Evolutionary conservation across 2,113 vertebrate genomes (phyloP).

Genomic region (Toxostoma redivivum): DNA sequence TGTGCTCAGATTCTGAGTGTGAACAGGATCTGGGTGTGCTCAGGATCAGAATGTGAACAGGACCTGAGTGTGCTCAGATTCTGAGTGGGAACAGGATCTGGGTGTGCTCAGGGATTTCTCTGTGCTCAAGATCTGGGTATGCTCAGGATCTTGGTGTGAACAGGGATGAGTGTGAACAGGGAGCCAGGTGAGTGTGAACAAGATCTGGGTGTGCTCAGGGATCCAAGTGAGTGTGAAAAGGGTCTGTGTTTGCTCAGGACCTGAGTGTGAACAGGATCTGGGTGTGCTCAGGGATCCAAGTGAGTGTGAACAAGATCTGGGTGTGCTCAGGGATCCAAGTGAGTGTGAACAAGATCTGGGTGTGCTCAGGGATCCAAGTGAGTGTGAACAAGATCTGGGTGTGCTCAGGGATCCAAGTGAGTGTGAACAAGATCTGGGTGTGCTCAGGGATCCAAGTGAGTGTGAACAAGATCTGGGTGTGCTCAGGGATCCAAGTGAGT

Average conservation of each 20-base stretch:
- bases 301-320: too few relatives aligned
- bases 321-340: too few relatives aligned
- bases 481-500: too few relatives aligned
- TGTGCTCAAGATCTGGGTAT: background rate
- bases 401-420: too few relatives aligned
- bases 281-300: too few relatives aligned
- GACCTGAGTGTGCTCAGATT: fast-evolving
- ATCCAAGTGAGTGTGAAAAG: too few relatives aligned
- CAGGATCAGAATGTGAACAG: background rate
- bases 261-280: too few relatives aligned
- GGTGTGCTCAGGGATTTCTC: background rate
- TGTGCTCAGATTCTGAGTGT: background rate
- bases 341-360: background rate
- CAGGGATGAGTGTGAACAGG: background rate
- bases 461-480: too few relatives aligned
- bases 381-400: too few relatives aligned
- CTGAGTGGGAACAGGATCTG: background rate
- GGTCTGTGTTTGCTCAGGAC: too few relatives aligned
- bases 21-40: background rate
- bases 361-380: background rate
- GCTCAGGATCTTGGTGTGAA: fast-evolving
- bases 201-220: too few relatives aligned
- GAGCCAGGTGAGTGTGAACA: fast-evolving
- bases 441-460: too few relatives aligned
- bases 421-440: background rate